Conservation (phyloP, 1,140 invertebrate species). For the Pogonus chalceus region DNA sequence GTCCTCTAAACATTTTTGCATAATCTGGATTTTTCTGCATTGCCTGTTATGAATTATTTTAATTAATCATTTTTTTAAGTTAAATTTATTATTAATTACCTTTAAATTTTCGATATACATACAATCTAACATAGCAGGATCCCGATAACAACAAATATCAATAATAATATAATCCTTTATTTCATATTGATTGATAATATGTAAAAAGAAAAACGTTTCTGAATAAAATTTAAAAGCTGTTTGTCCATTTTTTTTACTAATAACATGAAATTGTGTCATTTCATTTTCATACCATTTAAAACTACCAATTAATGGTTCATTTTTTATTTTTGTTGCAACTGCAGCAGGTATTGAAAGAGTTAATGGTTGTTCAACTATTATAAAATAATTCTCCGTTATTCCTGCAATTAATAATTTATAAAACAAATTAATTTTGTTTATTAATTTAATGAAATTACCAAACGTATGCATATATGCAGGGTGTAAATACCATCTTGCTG, state of each 20-base stretch:
- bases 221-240: slow-evolving; percentile 50
- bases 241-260: slow-evolving; percentile 52
- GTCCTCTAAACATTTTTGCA: slow-evolving; percentile 63
- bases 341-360: slow-evolving; percentile 53
- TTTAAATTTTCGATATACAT: slow-evolving; percentile 75
- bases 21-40: slow-evolving; percentile 72
- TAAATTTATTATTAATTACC: slow-evolving; percentile 36
- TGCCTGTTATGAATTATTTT: slow-evolving; percentile 38
- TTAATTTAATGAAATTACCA: slow-evolving; percentile 40
- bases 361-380: slow-evolving; percentile 76
- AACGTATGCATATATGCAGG: slow-evolving; percentile 86
- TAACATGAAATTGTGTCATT: slow-evolving; percentile 62
- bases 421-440: slow-evolving; percentile 3
- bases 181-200: slow-evolving; percentile 84
- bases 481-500: slow-evolving; percentile 61
- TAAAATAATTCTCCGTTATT: slow-evolving; percentile 71
- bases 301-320: slow-evolving; percentile 48
- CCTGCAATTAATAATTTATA: slow-evolving; percentile 25
- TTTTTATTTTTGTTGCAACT: slow-evolving; percentile 45
- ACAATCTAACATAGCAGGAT: slow-evolving; percentile 72
- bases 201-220: slow-evolving; percentile 74
- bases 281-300: slow-evolving; percentile 64
- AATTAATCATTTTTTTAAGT: slow-evolving; percentile 10
- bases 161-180: slow-evolving; percentile 57
- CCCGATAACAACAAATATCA: slow-evolving; percentile 74